A percentile compares a stretch with the other conserved stretches of the same genome.
These are phyloP conservation scores for Platygyra sinensis DNA, from an alignment of 64 coral and sea anemone species.

Conservation along the genomic window DNA sequence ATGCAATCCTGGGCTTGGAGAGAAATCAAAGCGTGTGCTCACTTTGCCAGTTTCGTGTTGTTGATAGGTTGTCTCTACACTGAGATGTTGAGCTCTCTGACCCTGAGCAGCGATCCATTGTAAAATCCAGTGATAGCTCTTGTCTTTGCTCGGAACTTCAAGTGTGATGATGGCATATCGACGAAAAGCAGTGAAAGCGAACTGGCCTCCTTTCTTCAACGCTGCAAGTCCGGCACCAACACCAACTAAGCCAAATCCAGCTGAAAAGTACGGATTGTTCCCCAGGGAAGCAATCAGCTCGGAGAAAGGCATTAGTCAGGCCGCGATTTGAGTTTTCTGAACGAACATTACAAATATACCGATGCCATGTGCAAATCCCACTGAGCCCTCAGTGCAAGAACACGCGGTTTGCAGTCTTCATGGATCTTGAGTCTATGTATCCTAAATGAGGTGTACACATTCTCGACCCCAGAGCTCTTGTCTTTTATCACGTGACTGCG, in stretches of 20 bases:
- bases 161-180: constrained; percentile 92
- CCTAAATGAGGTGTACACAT: not conserved
- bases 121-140: constrained; percentile 97
- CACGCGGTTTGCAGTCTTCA: not conserved
- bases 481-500: too few relatives aligned
- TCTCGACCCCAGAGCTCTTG: too few relatives aligned
- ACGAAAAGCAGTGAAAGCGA: constrained; percentile 78
- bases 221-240: constrained; percentile 86
- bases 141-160: constrained; percentile 98
- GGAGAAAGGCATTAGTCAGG: constrained; percentile 64
- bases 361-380: constrained; percentile 29
- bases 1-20: constrained; percentile 90
- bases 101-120: constrained; percentile 98
- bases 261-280: constrained; percentile 95
- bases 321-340: not conserved
- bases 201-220: constrained; percentile 80
- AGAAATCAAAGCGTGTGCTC: constrained; percentile 85
- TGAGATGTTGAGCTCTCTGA: constrained; percentile 88
- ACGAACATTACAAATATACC: not conserved
- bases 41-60: constrained; percentile 96
- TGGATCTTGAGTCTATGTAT: not conserved
- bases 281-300: constrained; percentile 87
- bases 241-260: constrained; percentile 96
- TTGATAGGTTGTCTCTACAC: constrained; percentile 94
- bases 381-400: not conserved